Percentiles rank a stretch among this genome's conserved stretches.
phyloP scores from a whole-genome alignment of 2,888 invertebrate species.

The Nemurella pictetii region DNA sequence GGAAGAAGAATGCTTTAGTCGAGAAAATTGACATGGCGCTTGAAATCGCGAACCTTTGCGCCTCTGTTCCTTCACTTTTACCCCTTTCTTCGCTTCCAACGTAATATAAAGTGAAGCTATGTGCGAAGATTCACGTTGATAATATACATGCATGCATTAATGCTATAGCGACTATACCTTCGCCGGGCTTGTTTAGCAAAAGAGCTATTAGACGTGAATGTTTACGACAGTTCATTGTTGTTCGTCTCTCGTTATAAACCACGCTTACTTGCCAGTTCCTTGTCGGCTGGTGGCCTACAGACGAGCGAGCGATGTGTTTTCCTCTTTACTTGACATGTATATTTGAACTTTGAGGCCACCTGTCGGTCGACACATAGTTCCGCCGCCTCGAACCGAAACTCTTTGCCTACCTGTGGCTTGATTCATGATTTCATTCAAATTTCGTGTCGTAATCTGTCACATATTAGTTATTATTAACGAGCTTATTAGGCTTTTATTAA shows the following conservation, averaged over 20 bases:
- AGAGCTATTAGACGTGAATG: background rate
- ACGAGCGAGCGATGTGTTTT: background rate
- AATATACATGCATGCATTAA: too few species aligned
- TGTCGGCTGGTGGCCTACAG: background rate
- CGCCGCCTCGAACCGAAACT: background rate
- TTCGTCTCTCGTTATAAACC: background rate
- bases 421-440: background rate
- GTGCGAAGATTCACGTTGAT: background rate
- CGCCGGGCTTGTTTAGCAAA: background rate
- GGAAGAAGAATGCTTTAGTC: background rate
- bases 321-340: background rate
- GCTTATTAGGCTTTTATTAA: background rate
- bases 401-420: background rate
- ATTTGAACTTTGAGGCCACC: background rate
- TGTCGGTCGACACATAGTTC: background rate
- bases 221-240: background rate
- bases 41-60: background rate
- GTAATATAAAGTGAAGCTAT: background rate
- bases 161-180: background rate
- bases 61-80: background rate
- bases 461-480: background rate
- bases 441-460: background rate
- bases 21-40: background rate
- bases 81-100: background rate
- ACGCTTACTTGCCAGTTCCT: background rate